These are phyloP conservation scores for Andrena chrysosceles DNA, from an alignment of 2,888 invertebrate species.

Conservation along the genomic window DNA sequence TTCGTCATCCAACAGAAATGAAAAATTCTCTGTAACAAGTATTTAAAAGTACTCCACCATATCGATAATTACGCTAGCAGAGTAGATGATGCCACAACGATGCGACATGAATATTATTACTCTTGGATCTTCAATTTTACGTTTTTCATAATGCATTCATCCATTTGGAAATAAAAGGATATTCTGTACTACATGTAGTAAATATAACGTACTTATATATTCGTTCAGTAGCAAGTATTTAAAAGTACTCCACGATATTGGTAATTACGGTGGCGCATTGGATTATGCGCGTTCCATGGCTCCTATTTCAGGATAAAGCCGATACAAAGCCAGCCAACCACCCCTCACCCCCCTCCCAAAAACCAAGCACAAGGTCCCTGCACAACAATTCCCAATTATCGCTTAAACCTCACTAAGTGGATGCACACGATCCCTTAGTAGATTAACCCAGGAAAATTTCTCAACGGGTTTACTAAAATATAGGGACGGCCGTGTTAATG, in stretches of 20 bases:
- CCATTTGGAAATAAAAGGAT: neutral
- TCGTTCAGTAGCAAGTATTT: neutral
- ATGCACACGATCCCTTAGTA: slow-evolving; percentile 65
- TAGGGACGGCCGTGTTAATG: slow-evolving; percentile 56
- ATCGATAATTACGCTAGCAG: too few species aligned
- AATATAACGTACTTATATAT: neutral
- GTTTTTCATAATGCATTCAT: neutral
- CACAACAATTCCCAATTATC: slow-evolving; percentile 75
- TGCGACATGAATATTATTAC: too few species aligned
- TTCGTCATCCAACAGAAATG: too few species aligned
- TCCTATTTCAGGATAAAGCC: slow-evolving; percentile 46
- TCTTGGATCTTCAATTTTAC: neutral
- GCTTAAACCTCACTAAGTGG: slow-evolving; percentile 72
- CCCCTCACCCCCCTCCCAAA: neutral
- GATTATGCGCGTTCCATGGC: slow-evolving; percentile 27
- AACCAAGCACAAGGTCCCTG: slow-evolving; percentile 42
- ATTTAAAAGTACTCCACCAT: too few species aligned
- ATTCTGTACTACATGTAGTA: neutral
- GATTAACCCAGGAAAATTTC: slow-evolving; percentile 68
- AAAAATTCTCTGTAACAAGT: too few species aligned
- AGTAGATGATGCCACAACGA: too few species aligned
- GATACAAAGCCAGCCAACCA: slow-evolving; percentile 45
- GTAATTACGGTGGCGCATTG: slow-evolving; percentile 28
- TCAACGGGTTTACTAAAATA: slow-evolving; percentile 57
- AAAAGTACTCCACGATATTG: slow-evolving; percentile 3